Conservation (phyloP, 1,140 invertebrate genomes). For the Anagrus nilaparvatae region DNA sequence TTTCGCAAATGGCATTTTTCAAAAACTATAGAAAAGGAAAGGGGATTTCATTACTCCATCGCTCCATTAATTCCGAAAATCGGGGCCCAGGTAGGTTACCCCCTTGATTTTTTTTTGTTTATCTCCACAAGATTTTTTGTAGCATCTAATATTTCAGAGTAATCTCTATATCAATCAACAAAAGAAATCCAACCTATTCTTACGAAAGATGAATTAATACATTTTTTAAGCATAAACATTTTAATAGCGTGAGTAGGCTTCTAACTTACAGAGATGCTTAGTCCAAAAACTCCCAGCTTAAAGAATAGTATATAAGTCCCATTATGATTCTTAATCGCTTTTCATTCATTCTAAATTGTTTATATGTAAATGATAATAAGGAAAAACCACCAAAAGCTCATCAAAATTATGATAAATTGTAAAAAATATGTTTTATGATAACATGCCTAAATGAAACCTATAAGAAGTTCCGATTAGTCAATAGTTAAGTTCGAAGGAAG, state of each 20-base stretch:
- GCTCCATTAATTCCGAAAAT: too few relatives aligned
- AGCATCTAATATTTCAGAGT: slow-evolving; percentile 10
- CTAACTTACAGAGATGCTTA: slow-evolving; percentile 28
- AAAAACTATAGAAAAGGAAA: too few relatives aligned
- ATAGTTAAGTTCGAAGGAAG: slow-evolving; percentile 34
- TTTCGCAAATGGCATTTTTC: too few relatives aligned
- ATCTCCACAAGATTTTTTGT: not conserved
- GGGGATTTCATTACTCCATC: too few relatives aligned
- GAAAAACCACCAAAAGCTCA: slow-evolving; percentile 22
- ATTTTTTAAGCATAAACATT: slow-evolving; percentile 23
- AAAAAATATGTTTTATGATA: slow-evolving; percentile 30
- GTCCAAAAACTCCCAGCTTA: slow-evolving; percentile 27
- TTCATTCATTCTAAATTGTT: slow-evolving; percentile 26
- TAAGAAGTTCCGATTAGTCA: slow-evolving; percentile 25
- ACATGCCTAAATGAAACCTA: slow-evolving; percentile 17
- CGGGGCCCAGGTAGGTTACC: slow-evolving; percentile 4
- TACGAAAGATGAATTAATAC: slow-evolving; percentile 19
- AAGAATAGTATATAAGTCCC: slow-evolving; percentile 27
- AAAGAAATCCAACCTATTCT: slow-evolving; percentile 10
- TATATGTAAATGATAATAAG: slow-evolving; percentile 31
- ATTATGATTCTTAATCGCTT: slow-evolving; percentile 36
- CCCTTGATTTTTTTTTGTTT: slow-evolving; percentile 10
- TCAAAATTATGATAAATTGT: slow-evolving; percentile 32
- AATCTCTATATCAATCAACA: slow-evolving; percentile 17
- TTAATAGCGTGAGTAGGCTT: slow-evolving; percentile 24